Base-by-base conservation (phyloP, 1,140 invertebrate species). In the Habropoda laboriosa region DNA sequence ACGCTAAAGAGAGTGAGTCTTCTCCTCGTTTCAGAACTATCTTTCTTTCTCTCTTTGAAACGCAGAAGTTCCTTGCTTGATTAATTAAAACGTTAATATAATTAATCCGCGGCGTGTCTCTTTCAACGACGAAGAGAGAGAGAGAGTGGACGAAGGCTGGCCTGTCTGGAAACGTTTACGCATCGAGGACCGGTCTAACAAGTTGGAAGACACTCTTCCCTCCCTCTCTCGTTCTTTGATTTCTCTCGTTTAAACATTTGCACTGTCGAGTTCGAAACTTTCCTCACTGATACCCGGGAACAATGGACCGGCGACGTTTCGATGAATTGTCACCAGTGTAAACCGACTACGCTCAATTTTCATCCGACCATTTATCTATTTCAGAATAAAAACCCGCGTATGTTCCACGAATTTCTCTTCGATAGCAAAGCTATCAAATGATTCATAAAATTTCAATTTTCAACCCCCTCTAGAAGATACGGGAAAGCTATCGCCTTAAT, bases 61-160 rank as follows among this genome's bases (percentile, higher is more conserved):
- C 21, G 21, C 53, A 1, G 18, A 42, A 42, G n/a, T n/a, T 35
- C 32, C 53, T 32, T 27, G 24, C 12, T 72, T 60, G 53, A 68
- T 80, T 77, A 68, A 75, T 68, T 53, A 68, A 68, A 64, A 63
- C 55, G 68, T 81, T 79, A 79, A 79, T 72, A 67, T 66, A 73
- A 81, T 58, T 61, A 81, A 81, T 66, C 27, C 70, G 18, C 8
- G 42, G 24, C 4, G 8, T 12, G 40, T 8, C 35, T 51, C 18
- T 47, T n/a, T n/a, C n/a, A n/a, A n/a, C 38, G 27, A 32, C 4
- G 12, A 61, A 3, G 60, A 2, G 3, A 24, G 18, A 18, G 1
- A 10, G 38, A 4, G 6, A 24, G 16, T 24, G 21, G 10, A 6
- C 12, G 5, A 0, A 5, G 27, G 12, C 4, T n/a, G 35, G n/a